These are phyloP conservation scores for Leptopterna dolabrata DNA, from an alignment of 2,888 invertebrate genomes.

Conservation along the genomic window DNA sequence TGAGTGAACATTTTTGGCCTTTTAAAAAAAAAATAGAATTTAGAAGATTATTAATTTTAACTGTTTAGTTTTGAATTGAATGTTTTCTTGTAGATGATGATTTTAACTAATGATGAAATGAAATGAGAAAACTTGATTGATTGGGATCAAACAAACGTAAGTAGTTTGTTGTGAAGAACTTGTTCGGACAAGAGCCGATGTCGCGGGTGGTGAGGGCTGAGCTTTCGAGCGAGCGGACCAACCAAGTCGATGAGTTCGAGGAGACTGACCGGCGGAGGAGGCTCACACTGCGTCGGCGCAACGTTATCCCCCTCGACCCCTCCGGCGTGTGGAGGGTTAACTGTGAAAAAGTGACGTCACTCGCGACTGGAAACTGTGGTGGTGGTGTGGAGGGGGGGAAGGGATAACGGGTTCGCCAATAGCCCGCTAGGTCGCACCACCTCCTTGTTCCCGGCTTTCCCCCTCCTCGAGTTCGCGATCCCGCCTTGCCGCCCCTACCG, in stretches of 20 bases:
- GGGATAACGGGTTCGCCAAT: conserved; percentile 43
- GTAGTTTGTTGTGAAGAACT: too few relatives aligned
- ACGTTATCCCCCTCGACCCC: neutral
- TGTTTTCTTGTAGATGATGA: too few relatives aligned
- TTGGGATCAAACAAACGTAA: too few relatives aligned
- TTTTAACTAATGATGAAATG: too few relatives aligned
- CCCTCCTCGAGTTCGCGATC: neutral
- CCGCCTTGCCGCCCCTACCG: neutral
- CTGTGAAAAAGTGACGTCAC: conserved; percentile 29
- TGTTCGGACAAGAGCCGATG: neutral
- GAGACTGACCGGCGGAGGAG: neutral
- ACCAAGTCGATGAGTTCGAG: neutral
- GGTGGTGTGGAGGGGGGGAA: neutral
- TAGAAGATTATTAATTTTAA: too few relatives aligned
- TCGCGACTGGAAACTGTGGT: neutral
- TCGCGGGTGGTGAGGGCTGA: neutral
- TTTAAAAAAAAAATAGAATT: too few relatives aligned
- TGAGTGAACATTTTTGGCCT: too few relatives aligned
- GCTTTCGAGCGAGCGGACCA: neutral
- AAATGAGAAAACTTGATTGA: too few relatives aligned
- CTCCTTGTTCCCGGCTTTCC: neutral
- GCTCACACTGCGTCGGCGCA: neutral
- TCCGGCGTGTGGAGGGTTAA: neutral
- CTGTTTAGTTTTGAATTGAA: too few relatives aligned
- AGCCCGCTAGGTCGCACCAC: conserved; percentile 47